phyloP scores from a whole-genome alignment of 2,113 vertebrate genomes.

The Hemiprocne comata region DNA sequence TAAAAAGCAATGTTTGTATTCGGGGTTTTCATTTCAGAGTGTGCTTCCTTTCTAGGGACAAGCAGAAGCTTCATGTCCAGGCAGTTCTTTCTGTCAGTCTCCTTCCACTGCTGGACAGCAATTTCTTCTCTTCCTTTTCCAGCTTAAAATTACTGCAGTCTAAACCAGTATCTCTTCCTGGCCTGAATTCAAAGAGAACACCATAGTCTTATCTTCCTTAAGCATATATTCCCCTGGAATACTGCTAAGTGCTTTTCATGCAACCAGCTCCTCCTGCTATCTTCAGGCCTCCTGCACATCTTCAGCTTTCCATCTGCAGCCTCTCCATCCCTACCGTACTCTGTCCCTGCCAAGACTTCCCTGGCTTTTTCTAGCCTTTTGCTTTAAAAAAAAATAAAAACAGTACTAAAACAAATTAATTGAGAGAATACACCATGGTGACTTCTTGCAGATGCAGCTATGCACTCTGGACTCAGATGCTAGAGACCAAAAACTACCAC shows the following conservation, averaged over 20 bases:
- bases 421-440: neutral
- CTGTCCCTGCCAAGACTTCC: neutral
- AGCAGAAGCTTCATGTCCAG: neutral
- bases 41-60: neutral
- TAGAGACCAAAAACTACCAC: neutral
- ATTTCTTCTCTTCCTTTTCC: neutral
- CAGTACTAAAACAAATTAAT: neutral
- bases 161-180: neutral
- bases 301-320: neutral
- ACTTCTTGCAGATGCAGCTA: neutral
- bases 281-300: neutral
- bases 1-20: neutral
- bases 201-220: neutral
- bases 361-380: neutral
- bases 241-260: neutral
- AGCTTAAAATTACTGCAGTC: neutral
- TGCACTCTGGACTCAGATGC: neutral
- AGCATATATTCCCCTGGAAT: neutral
- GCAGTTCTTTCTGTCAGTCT: neutral
- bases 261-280: neutral
- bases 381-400: neutral
- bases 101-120: neutral
- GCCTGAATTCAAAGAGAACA: neutral
- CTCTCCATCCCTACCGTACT: neutral
- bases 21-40: neutral